Percentiles rank a stretch among this genome's conserved stretches.
phyloP scores from a whole-genome alignment of 2,888 invertebrate genomes.

The Heliconius sara region DNA sequence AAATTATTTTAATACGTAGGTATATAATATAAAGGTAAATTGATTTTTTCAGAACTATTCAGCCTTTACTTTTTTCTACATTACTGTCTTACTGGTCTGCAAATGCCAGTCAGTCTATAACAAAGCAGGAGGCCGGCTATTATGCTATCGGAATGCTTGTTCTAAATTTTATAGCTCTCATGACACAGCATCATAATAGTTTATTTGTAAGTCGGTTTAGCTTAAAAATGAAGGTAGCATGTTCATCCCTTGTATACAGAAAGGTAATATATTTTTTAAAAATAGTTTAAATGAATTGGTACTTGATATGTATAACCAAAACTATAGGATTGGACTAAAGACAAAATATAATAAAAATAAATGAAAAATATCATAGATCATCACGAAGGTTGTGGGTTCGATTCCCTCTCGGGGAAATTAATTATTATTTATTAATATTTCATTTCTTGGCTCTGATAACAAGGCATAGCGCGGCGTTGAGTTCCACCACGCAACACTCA shows the following conservation, averaged over 20 bases:
- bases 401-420: no score
- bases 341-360: no score
- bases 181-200: conserved; percentile 89
- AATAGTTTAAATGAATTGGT: background rate
- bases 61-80: conserved; percentile 81
- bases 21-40: background rate
- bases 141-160: conserved; percentile 82
- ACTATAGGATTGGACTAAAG: no score
- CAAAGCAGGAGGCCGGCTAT: conserved; percentile 80
- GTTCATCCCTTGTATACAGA: conserved; percentile 89
- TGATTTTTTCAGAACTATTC: conserved; percentile 70
- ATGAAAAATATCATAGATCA: no score
- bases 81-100: conserved; percentile 81
- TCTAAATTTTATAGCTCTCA: conserved; percentile 75
- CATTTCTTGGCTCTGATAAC: no score
- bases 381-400: no score
- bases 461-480: no score
- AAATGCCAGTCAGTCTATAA: conserved; percentile 57
- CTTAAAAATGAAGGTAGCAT: conserved; percentile 88
- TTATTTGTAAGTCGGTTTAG: conserved; percentile 86
- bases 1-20: background rate
- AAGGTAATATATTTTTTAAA: conserved; percentile 82
- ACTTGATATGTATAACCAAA: no score
- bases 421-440: no score
- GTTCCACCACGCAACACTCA: no score